Evolutionary conservation across 2,888 invertebrate genomes (phyloP).

Genomic region (Trichogramma dendrolimi): DNA sequence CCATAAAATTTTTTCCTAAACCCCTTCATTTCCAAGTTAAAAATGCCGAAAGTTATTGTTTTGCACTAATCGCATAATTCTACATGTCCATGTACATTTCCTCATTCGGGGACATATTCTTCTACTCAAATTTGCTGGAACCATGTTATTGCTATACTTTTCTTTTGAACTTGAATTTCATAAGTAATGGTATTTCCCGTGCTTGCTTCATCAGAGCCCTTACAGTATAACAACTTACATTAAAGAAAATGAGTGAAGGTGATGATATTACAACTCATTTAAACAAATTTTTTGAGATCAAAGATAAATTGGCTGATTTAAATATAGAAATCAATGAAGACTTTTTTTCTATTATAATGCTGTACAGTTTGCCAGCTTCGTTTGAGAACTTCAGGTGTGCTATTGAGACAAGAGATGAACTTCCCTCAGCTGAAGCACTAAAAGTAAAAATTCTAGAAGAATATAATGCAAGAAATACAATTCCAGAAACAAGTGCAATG

Average conservation of each 20-base stretch:
- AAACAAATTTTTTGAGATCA: slow-evolving; percentile 8
- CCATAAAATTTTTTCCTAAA: too few species aligned
- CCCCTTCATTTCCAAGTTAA: too few species aligned
- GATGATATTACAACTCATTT: slow-evolving; percentile 6
- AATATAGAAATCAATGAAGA: slow-evolving; percentile 1
- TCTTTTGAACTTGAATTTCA: too few species aligned
- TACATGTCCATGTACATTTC: too few species aligned
- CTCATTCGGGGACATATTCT: too few species aligned
- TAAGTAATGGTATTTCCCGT: too few species aligned
- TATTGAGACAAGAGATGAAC: slow-evolving; percentile 2
- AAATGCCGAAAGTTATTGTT: too few species aligned
- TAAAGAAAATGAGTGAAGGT: slow-evolving; percentile 12
- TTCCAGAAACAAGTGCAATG: neutral
- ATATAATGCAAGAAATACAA: slow-evolving; percentile 5
- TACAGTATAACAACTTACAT: slow-evolving; percentile 4
- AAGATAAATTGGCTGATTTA: slow-evolving; percentile 1
- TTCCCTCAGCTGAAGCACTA: slow-evolving; percentile 1
- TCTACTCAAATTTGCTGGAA: too few species aligned
- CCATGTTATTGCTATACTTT: too few species aligned
- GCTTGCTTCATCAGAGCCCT: too few species aligned
- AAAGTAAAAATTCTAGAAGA: slow-evolving; percentile 10
- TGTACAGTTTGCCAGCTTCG: slow-evolving; percentile 4
- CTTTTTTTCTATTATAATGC: slow-evolving; percentile 4
- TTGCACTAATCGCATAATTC: too few species aligned
- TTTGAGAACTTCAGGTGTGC: slow-evolving; percentile 13